A percentile compares a stretch with the other conserved stretches of the same genome.
phyloP scores from a whole-genome alignment of 2,888 invertebrate species.

The Eremobia ochroleuca region DNA sequence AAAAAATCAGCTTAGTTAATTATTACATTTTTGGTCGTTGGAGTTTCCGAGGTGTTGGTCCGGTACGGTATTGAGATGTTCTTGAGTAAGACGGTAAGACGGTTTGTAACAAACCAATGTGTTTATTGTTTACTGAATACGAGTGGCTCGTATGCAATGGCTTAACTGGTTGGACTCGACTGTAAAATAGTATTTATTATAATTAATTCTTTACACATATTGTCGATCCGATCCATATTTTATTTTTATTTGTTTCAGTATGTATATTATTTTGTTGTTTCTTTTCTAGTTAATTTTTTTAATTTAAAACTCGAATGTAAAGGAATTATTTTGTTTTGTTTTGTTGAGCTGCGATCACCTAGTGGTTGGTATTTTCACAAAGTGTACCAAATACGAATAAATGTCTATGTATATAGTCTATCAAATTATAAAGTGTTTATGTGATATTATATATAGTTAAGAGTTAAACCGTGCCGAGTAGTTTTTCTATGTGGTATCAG shows the following conservation, averaged over 20 bases:
- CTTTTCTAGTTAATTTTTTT: slow-evolving; percentile 65
- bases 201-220: slow-evolving; percentile 36
- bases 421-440: slow-evolving; percentile 90
- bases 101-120: slow-evolving; percentile 38
- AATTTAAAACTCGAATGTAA: slow-evolving; percentile 61
- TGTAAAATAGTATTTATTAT: slow-evolving; percentile 54
- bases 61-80: slow-evolving; percentile 1
- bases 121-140: slow-evolving; percentile 48
- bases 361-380: slow-evolving; percentile 79
- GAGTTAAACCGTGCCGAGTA: slow-evolving; percentile 91
- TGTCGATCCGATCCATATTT: slow-evolving; percentile 62
- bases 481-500: slow-evolving; percentile 91
- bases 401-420: slow-evolving; percentile 87
- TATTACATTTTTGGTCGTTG: slow-evolving; percentile 2
- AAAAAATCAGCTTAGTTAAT: neutral
- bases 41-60: slow-evolving; percentile 9
- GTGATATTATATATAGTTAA: slow-evolving; percentile 91
- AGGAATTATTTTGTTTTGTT: slow-evolving; percentile 70
- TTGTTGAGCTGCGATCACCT: slow-evolving; percentile 75
- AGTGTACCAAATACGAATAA: slow-evolving; percentile 83
- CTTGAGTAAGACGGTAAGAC: slow-evolving; percentile 16
- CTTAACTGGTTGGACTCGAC: slow-evolving; percentile 42
- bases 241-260: slow-evolving; percentile 55
- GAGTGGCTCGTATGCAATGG: slow-evolving; percentile 5
- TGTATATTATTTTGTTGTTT: slow-evolving; percentile 63